Percentiles rank a stretch among this genome's conserved stretches.
phyloP scores from a whole-genome alignment of 1,140 invertebrate genomes.

The Scaptomyza montana region DNA sequence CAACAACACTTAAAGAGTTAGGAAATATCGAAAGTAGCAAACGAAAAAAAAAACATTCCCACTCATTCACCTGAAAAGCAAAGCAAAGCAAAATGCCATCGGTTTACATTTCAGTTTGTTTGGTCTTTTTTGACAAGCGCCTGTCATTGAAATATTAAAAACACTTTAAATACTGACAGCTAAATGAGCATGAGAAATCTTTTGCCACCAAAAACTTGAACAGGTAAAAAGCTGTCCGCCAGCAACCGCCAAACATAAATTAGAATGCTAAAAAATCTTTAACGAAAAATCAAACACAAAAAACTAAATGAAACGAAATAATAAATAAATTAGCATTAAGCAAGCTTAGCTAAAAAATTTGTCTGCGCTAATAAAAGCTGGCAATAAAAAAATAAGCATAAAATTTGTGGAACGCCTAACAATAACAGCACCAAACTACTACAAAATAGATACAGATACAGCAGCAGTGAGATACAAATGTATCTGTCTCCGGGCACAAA shows the following conservation, averaged over 20 bases:
- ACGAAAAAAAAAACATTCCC: constrained; percentile 32
- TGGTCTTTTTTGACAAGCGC: constrained; percentile 61
- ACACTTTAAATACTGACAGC: constrained; percentile 70
- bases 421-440: neutral
- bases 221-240: constrained; percentile 49
- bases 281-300: constrained; percentile 27
- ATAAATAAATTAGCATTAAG: constrained; percentile 82
- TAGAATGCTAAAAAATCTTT: constrained; percentile 52
- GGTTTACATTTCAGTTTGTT: constrained; percentile 52
- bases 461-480: too few species aligned
- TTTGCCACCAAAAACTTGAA: constrained; percentile 1
- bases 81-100: constrained; percentile 50
- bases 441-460: constrained; percentile 1
- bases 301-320: constrained; percentile 38
- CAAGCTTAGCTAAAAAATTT: constrained; percentile 73
- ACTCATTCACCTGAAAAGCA: constrained; percentile 16
- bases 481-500: too few species aligned
- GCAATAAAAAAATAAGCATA: constrained; percentile 79
- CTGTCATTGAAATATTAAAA: constrained; percentile 82
- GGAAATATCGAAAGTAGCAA: constrained; percentile 3
- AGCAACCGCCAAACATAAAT: constrained; percentile 59
- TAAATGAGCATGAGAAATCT: constrained; percentile 51
- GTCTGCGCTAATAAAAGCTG: constrained; percentile 77
- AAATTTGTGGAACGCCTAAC: constrained; percentile 65
- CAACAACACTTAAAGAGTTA: constrained; percentile 21